phyloP scores from a whole-genome alignment of 2,113 vertebrate genomes.

The Arvicanthis niloticus region DNA sequence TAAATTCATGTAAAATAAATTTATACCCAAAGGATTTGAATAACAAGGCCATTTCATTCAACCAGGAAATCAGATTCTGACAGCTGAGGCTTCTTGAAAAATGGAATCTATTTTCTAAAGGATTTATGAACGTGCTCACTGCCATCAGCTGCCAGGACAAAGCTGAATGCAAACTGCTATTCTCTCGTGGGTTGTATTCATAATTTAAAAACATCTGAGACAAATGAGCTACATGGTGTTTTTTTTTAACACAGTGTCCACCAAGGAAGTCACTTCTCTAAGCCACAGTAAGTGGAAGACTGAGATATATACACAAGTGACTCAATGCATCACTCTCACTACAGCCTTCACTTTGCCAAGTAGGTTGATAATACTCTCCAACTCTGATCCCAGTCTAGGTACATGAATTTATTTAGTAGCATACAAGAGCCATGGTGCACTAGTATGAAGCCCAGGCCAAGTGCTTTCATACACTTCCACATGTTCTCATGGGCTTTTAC shows the following conservation, averaged over 20 bases:
- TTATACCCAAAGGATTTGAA: slow-evolving; percentile 59
- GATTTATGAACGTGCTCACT: slow-evolving; percentile 49
- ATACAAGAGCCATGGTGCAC: background rate
- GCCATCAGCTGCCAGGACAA: background rate
- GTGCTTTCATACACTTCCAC: background rate
- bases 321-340: background rate
- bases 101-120: slow-evolving; percentile 60
- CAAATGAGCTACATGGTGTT: background rate
- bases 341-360: background rate
- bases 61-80: slow-evolving; percentile 70
- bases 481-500: background rate
- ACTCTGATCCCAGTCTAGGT: background rate
- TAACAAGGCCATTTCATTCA: slow-evolving; percentile 65
- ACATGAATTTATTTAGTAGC: background rate
- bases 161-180: background rate
- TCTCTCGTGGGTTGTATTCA: background rate
- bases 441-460: background rate
- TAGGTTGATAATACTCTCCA: background rate
- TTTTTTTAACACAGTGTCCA: background rate
- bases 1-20: slow-evolving; percentile 75
- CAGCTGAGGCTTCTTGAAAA: slow-evolving; percentile 58
- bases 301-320: accelerated
- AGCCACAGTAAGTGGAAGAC: background rate
- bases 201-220: background rate
- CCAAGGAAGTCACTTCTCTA: background rate